Evolutionary conservation across 2,113 vertebrate species (phyloP).

Genomic region (Plecotus auritus): DNA sequence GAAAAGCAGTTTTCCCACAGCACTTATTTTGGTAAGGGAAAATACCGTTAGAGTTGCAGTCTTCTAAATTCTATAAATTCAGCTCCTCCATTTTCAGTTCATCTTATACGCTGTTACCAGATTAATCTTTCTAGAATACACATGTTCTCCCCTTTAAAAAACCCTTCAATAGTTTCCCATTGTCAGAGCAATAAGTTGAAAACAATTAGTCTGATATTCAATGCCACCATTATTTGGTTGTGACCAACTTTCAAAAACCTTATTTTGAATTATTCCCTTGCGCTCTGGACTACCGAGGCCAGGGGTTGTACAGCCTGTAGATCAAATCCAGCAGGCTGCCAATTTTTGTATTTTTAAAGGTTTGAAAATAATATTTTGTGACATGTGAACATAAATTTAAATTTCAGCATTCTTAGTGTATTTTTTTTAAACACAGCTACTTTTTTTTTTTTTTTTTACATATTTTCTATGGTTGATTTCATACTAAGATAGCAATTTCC

Average conservation of each 20-base stretch:
- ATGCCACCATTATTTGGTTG: neutral
- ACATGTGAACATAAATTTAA: neutral
- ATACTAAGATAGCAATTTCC: neutral
- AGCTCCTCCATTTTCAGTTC: neutral
- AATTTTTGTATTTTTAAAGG: neutral
- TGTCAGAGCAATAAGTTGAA: conserved; percentile 3
- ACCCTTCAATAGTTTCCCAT: neutral
- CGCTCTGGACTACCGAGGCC: neutral
- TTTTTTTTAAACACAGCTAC: neutral
- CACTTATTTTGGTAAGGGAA: neutral
- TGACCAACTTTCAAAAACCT: neutral
- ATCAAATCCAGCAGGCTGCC: neutral
- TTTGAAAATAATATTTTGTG: neutral
- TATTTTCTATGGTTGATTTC: neutral
- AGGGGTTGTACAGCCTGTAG: neutral
- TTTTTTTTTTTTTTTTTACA: neutral
- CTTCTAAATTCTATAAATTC: conserved; percentile 22
- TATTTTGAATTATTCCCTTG: neutral
- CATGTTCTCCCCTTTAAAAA: neutral
- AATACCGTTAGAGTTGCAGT: neutral
- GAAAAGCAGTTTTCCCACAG: neutral
- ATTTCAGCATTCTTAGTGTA: neutral
- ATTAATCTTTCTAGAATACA: conserved; percentile 13
- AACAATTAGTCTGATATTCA: conserved; percentile 1
- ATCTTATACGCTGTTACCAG: neutral